phyloP scores from a whole-genome alignment of 2,113 vertebrate species.

The Gymnarchus niloticus region DNA sequence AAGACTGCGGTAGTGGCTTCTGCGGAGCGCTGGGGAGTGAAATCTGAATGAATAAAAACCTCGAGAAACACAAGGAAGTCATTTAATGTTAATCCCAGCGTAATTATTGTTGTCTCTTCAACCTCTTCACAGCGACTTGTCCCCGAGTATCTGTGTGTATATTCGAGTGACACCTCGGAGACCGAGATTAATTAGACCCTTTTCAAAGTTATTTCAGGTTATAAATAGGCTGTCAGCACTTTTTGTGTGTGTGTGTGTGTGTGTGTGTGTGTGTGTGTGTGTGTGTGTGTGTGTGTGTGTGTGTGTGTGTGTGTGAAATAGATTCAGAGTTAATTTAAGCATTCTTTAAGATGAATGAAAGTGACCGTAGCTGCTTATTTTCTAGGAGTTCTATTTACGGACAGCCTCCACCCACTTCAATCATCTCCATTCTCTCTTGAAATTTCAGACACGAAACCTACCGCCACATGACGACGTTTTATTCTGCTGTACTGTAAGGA shows the following conservation, averaged over 20 bases:
- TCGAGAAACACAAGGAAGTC: constrained; percentile 42
- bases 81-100: constrained; percentile 47
- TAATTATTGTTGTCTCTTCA: constrained; percentile 55
- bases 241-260: constrained; percentile 32
- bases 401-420: constrained; percentile 43
- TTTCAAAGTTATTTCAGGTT: constrained; percentile 60
- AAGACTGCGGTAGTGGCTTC: constrained; percentile 32
- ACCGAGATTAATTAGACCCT: constrained; percentile 62
- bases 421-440: constrained; percentile 46
- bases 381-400: constrained; percentile 52
- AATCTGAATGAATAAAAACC: constrained; percentile 43
- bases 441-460: constrained; percentile 46
- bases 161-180: constrained; percentile 57
- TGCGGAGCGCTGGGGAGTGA: constrained; percentile 22
- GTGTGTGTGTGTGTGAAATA: constrained; percentile 45
- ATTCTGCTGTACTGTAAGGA: constrained; percentile 29
- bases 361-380: constrained; percentile 51
- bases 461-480: constrained; percentile 43
- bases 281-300: no score
- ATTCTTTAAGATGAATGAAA: constrained; percentile 68
- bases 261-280: no score
- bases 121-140: constrained; percentile 43
- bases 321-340: constrained; percentile 63
- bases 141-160: constrained; percentile 46
- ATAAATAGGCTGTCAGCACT: constrained; percentile 60